A percentile compares a stretch with the other conserved stretches of the same genome.
Evolutionary conservation across 2,797 vertebrate species (phyloP).

Genomic region (Monodelphis domestica): DNA sequence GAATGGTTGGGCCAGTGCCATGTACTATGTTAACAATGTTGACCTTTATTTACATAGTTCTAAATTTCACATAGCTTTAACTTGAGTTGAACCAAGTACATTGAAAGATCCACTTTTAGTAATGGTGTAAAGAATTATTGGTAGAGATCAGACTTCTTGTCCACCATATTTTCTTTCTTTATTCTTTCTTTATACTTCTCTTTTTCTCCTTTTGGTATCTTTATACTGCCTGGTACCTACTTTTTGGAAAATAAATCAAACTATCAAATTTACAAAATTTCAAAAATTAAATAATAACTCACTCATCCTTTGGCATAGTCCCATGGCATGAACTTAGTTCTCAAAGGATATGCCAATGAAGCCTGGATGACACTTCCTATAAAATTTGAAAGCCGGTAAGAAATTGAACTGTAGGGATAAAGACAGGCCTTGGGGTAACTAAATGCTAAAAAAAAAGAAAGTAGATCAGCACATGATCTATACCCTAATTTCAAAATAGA

Average conservation of each 20-base stretch:
- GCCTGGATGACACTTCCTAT: too few species aligned
- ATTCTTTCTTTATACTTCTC: too few species aligned
- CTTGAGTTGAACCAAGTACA: neutral
- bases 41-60: neutral
- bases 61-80: neutral
- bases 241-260: too few species aligned
- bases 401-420: neutral
- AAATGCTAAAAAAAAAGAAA: neutral
- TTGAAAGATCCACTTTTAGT: neutral
- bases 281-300: too few species aligned
- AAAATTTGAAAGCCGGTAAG: neutral
- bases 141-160: too few species aligned
- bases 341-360: too few species aligned
- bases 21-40: constrained; percentile 48
- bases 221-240: too few species aligned
- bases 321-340: too few species aligned
- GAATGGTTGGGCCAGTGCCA: neutral
- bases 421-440: neutral
- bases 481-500: neutral
- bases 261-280: too few species aligned
- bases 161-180: too few species aligned
- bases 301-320: too few species aligned
- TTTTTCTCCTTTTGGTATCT: too few species aligned
- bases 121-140: neutral
- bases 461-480: neutral